Conservation (phyloP, 2,113 vertebrate species). For the Eclectus roratus region DNA sequence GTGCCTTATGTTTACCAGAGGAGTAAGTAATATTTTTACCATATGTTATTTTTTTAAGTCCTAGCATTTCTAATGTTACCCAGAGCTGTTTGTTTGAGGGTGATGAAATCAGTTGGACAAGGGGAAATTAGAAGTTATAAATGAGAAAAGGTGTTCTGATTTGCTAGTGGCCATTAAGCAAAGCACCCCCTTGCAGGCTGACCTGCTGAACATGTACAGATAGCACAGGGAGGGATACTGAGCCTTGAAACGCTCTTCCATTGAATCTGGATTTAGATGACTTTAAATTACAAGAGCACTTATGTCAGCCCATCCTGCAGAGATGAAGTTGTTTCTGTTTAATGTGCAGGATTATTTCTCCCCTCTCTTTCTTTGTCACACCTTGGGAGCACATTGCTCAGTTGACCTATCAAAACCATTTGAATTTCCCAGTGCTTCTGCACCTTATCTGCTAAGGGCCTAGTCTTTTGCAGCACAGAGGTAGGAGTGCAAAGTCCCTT, state of each 20-base stretch:
- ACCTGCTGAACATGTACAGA: not conserved
- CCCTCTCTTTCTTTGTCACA: not conserved
- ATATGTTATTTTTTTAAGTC: constrained; percentile 45
- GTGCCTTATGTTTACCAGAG: constrained; percentile 62
- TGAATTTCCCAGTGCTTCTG: not conserved
- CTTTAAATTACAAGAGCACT: not conserved
- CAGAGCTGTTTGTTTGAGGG: not conserved
- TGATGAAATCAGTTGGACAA: not conserved
- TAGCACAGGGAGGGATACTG: not conserved
- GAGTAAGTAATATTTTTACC: constrained; percentile 45
- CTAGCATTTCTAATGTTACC: constrained; percentile 3
- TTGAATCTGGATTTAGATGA: not conserved
- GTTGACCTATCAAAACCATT: not conserved
- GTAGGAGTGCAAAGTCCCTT: not conserved
- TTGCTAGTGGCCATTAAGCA: not conserved
- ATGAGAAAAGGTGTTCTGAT: not conserved
- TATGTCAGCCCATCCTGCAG: not conserved
- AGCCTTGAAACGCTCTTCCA: not conserved
- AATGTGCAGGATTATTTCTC: not conserved
- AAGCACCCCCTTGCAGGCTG: not conserved
- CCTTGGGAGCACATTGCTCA: not conserved
- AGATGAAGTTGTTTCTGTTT: not conserved
- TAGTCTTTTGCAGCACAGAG: not conserved
- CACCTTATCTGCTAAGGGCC: not conserved
- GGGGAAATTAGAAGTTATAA: not conserved